A percentile compares a stretch with the other conserved stretches of the same genome.
These are phyloP conservation scores for Eptatretus burgeri DNA, from an alignment of 2,113 vertebrate genomes.

Conservation along the genomic window DNA sequence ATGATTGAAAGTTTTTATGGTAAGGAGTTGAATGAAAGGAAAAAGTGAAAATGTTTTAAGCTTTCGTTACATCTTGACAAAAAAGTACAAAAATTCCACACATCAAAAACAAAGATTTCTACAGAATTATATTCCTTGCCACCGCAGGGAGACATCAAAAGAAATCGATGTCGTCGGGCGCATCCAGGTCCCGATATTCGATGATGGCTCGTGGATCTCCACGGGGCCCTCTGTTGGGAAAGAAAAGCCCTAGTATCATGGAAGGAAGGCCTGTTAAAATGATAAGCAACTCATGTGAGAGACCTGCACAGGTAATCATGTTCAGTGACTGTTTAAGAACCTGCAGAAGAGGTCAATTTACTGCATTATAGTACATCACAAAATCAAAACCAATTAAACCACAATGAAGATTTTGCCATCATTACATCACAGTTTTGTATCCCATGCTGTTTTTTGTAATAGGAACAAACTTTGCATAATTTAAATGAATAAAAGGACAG, in stretches of 20 bases:
- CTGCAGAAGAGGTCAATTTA: background rate
- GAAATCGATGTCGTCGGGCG: slow-evolving; percentile 61
- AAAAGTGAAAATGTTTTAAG: too few species aligned
- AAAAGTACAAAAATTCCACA: too few species aligned
- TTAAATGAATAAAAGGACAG: too few species aligned
- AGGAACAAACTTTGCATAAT: too few species aligned
- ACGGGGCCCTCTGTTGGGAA: slow-evolving; percentile 34
- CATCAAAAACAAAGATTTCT: too few species aligned
- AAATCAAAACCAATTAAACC: background rate
- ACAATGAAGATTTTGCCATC: too few species aligned
- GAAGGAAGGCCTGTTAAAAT: background rate
- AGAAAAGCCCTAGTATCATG: background rate
- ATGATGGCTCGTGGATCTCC: slow-evolving; percentile 57
- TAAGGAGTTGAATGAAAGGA: too few species aligned
- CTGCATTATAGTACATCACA: background rate
- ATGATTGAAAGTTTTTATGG: too few species aligned
- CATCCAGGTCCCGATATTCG: slow-evolving; percentile 56
- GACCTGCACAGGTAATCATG: background rate
- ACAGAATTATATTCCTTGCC: too few species aligned
- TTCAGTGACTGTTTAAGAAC: background rate
- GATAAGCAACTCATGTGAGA: background rate
- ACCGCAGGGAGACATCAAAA: slow-evolving; percentile 20
- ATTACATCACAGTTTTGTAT: too few species aligned
- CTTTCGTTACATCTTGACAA: too few species aligned
- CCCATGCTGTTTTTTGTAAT: too few species aligned